Evolutionary conservation across 2,113 vertebrate genomes (phyloP).

Genomic region (Dascyllus trimaculatus): DNA sequence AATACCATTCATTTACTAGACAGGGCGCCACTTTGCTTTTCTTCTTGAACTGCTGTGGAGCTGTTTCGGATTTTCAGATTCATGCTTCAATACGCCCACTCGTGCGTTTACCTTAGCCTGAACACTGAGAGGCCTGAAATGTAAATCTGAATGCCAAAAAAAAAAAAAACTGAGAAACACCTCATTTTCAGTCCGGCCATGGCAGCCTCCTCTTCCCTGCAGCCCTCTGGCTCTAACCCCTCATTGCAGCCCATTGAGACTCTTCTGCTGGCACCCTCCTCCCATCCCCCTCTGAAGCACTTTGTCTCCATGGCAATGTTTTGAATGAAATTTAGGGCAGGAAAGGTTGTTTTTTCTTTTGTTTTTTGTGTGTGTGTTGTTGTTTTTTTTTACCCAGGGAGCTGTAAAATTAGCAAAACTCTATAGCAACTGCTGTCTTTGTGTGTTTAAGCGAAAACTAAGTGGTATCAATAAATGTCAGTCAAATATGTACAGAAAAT

Average conservation of each 20-base stretch:
- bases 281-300: slow-evolving; percentile 54
- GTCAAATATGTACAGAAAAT: slow-evolving; percentile 25
- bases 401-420: slow-evolving; percentile 46
- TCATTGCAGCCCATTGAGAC: slow-evolving; percentile 63
- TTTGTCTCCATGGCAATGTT: slow-evolving; percentile 77
- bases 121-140: slow-evolving; percentile 57
- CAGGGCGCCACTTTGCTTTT: slow-evolving; percentile 41
- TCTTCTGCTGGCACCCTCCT: slow-evolving; percentile 46
- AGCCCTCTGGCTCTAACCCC: slow-evolving; percentile 57
- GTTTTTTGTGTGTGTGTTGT: too few species aligned
- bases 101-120: slow-evolving; percentile 32
- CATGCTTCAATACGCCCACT: slow-evolving; percentile 22
- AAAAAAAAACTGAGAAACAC: slow-evolving; percentile 40
- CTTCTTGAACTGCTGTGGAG: slow-evolving; percentile 29
- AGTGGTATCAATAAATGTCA: slow-evolving; percentile 44
- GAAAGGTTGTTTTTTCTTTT: slow-evolving; percentile 18
- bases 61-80: slow-evolving; percentile 49
- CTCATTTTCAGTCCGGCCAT: slow-evolving; percentile 64
- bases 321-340: slow-evolving; percentile 62
- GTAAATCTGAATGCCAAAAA: slow-evolving; percentile 50
- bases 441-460: slow-evolving; percentile 6
- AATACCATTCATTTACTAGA: slow-evolving; percentile 26
- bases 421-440: slow-evolving; percentile 25
- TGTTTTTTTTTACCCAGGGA: slow-evolving; percentile 16
- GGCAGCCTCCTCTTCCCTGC: slow-evolving; percentile 50